phyloP scores from a whole-genome alignment of 2,888 invertebrate species.

The Meghimatium bilineatum region DNA sequence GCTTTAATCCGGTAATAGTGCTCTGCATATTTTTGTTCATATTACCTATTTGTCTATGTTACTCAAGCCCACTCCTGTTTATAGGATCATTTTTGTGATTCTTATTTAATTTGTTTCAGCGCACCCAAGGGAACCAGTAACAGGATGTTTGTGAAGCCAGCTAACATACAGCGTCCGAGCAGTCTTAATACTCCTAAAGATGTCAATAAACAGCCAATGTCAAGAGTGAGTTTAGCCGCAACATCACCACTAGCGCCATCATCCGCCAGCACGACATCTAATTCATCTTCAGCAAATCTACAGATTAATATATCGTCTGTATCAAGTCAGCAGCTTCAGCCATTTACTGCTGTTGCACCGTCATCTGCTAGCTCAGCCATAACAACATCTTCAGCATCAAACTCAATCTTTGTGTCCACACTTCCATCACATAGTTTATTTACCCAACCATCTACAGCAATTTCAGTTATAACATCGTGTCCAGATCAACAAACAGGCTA shows the following conservation, averaged over 20 bases:
- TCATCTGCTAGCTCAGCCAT: background rate
- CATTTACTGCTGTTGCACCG: background rate
- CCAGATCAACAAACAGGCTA: background rate
- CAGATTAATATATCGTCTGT: background rate
- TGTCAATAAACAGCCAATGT: background rate
- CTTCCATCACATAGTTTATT: background rate
- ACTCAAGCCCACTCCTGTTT: no score
- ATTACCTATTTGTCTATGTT: no score
- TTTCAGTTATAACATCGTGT: background rate
- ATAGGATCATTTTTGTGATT: background rate
- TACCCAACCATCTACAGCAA: background rate
- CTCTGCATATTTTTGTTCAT: no score
- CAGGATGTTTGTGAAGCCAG: background rate
- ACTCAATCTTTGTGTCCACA: background rate
- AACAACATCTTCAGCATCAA: background rate
- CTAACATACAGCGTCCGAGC: background rate
- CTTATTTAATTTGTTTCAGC: background rate
- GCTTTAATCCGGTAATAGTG: no score
- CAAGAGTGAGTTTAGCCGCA: background rate
- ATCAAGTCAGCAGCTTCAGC: background rate
- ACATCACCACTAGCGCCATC: background rate
- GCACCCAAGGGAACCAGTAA: background rate
- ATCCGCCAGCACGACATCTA: background rate
- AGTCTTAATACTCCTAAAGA: constrained; percentile 5
- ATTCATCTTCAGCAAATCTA: background rate